Evolutionary conservation across 2,113 vertebrate genomes (phyloP).

Genomic region (Nycticebus coucang): DNA sequence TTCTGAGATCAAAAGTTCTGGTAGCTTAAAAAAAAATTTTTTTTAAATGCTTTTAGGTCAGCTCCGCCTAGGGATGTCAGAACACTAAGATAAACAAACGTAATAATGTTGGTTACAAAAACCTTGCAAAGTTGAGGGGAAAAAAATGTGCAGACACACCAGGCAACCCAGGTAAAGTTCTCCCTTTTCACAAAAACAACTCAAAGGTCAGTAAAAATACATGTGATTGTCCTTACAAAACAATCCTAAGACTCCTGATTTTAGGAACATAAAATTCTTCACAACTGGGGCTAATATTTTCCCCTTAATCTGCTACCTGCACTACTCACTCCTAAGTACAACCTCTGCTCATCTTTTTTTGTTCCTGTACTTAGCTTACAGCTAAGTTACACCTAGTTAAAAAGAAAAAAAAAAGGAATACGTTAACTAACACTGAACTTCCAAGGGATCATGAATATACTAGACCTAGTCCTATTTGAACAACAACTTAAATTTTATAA

Average conservation of each 20-base stretch:
- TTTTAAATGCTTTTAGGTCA: neutral
- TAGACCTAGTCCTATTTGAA: neutral
- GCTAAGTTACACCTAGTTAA: neutral
- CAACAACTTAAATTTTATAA: slow-evolving; percentile 8
- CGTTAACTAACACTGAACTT: neutral
- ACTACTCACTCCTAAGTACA: neutral
- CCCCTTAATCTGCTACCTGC: neutral
- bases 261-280: slow-evolving; percentile 30
- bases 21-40: neutral
- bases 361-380: neutral
- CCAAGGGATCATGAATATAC: neutral
- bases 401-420: neutral
- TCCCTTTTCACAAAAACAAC: slow-evolving; percentile 18
- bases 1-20: neutral
- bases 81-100: neutral
- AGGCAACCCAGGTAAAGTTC: neutral
- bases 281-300: neutral
- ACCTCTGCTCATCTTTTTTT: neutral
- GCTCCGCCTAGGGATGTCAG: neutral
- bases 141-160: neutral
- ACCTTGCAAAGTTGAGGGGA: neutral
- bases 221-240: neutral
- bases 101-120: neutral
- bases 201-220: neutral
- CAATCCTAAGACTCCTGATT: neutral